phyloP scores from a whole-genome alignment of 2,797 vertebrate species.

The Oreochromis mossambicus region DNA sequence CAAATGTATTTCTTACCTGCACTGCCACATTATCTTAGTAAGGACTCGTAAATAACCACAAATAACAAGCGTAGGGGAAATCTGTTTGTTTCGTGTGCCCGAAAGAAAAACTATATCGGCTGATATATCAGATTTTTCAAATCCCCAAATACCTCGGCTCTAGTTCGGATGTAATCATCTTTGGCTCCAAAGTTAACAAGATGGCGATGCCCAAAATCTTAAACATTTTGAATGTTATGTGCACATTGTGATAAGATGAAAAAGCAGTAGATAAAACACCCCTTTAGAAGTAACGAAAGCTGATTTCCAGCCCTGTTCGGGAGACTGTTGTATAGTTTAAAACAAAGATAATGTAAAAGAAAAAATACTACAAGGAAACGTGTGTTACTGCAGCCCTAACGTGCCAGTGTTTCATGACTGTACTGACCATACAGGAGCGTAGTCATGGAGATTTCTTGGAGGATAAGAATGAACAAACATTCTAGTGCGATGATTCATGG shows the following conservation, averaged over 20 bases:
- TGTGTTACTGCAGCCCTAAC: not conserved
- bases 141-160: not conserved
- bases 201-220: not conserved
- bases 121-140: not conserved
- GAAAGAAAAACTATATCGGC: not conserved
- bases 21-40: not conserved
- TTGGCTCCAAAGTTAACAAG: not conserved
- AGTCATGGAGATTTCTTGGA: slow-evolving; percentile 36
- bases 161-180: not conserved
- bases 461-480: slow-evolving; percentile 59
- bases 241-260: not conserved
- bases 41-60: not conserved
- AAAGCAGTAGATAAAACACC: not conserved
- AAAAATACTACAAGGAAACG: not conserved
- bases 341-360: not conserved
- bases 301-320: not conserved
- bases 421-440: slow-evolving; percentile 3
- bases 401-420: not conserved
- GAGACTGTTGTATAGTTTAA: not conserved
- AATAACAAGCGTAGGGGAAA: not conserved
- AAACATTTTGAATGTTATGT: not conserved
- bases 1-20: not conserved
- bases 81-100: not conserved
- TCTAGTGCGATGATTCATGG: slow-evolving; percentile 39
- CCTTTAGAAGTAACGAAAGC: not conserved